These are phyloP conservation scores for Agriopis marginaria DNA, from an alignment of 2,888 invertebrate genomes.

Conservation along the genomic window DNA sequence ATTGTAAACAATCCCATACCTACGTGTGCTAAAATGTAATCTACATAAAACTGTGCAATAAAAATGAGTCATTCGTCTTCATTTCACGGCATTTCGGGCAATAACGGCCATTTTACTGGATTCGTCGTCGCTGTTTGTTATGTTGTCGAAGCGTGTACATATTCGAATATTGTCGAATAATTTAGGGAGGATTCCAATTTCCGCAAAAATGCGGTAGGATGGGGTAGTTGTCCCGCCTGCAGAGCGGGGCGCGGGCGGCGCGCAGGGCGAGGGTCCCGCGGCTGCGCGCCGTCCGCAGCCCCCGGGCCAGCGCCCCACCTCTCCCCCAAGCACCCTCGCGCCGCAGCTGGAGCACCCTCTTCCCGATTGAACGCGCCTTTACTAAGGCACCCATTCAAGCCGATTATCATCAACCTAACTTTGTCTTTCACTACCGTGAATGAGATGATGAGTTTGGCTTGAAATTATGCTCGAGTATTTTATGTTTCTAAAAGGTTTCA, in stretches of 20 bases:
- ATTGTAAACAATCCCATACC: not conserved
- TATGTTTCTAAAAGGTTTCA: conserved; percentile 11
- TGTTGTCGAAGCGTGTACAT: conserved; percentile 35
- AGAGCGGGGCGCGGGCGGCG: conserved; percentile 63
- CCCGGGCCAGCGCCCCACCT: conserved; percentile 63
- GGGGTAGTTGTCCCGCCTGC: conserved; percentile 73
- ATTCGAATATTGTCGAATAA: conserved; percentile 55
- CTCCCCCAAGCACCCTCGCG: conserved; percentile 51
- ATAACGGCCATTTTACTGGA: conserved; percentile 34
- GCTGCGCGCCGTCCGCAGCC: conserved; percentile 64
- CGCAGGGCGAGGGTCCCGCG: conserved; percentile 57
- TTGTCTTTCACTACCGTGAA: conserved; percentile 42
- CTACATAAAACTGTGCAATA: conserved; percentile 8
- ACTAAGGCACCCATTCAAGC: conserved; percentile 77
- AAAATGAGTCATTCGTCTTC: conserved; percentile 27
- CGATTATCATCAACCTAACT: conserved; percentile 69
- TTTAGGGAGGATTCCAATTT: conserved; percentile 75
- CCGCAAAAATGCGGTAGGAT: conserved; percentile 76
- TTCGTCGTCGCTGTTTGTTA: conserved; percentile 33
- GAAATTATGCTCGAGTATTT: conserved; percentile 1
- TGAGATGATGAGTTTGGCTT: conserved; percentile 29
- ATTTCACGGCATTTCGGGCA: conserved; percentile 19
- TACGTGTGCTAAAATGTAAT: not conserved
- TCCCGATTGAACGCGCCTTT: conserved; percentile 66
- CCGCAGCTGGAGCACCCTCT: conserved; percentile 53